These are phyloP conservation scores for Druon quercuslanigerum DNA, from an alignment of 1,140 invertebrate species.

Conservation along the genomic window DNA sequence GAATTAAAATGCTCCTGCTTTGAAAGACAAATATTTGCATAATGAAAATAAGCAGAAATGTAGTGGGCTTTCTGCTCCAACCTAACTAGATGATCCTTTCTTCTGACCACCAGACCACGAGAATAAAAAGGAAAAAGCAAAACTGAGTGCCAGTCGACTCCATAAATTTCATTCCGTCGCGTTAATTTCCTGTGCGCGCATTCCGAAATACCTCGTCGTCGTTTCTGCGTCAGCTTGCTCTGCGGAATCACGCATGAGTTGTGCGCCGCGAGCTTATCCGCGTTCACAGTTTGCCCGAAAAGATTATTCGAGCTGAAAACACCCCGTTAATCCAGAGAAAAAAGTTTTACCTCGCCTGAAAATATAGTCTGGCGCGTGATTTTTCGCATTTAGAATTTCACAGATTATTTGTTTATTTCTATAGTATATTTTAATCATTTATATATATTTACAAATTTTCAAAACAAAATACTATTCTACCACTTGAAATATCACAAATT, in stretches of 20 bases:
- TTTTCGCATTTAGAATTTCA: conserved; percentile 30
- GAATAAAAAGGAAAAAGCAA: neutral
- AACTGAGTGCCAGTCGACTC: neutral
- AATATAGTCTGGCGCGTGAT: conserved; percentile 22
- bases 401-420: conserved; percentile 1
- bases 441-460: neutral
- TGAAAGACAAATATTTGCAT: conserved; percentile 3
- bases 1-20: neutral
- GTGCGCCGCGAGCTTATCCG: conserved; percentile 33
- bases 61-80: neutral
- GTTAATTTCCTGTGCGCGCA: conserved; percentile 33
- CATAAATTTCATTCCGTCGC: conserved; percentile 36
- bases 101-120: conserved; percentile 14
- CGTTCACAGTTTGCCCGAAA: conserved; percentile 41
- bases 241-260: conserved; percentile 45
- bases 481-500: too few species aligned
- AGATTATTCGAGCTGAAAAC: conserved; percentile 52
- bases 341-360: conserved; percentile 19
- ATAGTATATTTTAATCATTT: neutral
- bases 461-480: too few species aligned
- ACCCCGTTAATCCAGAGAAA: conserved; percentile 22
- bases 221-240: conserved; percentile 47
- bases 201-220: conserved; percentile 38
- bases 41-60: conserved; percentile 12
- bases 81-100: conserved; percentile 19